These are phyloP conservation scores for Tragelaphus buxtoni DNA, from an alignment of 2,113 vertebrate species.

Conservation along the genomic window DNA sequence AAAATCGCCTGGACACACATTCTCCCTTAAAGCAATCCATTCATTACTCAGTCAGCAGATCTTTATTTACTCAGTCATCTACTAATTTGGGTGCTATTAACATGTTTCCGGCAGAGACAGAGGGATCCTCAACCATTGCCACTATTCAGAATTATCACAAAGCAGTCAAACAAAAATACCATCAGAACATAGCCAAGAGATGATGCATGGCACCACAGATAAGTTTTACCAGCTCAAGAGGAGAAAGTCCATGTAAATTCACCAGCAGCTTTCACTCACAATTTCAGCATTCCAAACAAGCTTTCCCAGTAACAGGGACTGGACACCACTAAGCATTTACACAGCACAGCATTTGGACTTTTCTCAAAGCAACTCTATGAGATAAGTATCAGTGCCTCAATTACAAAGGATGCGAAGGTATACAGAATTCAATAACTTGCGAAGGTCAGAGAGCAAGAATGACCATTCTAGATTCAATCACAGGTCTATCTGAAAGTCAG, in stretches of 20 bases:
- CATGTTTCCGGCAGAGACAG: neutral
- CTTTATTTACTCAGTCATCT: neutral
- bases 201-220: rapidly evolving
- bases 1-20: neutral
- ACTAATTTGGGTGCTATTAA: neutral
- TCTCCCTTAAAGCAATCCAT: neutral
- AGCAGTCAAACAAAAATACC: neutral
- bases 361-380: neutral
- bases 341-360: neutral
- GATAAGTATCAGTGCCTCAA: neutral
- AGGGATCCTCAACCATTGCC: neutral
- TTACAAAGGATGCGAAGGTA: too few relatives aligned
- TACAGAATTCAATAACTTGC: too few relatives aligned
- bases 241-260: neutral
- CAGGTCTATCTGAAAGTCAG: too few relatives aligned
- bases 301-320: neutral
- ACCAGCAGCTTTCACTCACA: neutral
- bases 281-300: neutral
- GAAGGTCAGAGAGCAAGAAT: too few relatives aligned
- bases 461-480: too few relatives aligned
- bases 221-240: neutral
- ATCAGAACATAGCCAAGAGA: neutral
- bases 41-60: neutral
- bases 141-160: neutral
- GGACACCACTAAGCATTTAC: too few relatives aligned